Percentiles rank a stretch among this genome's conserved stretches.
Evolutionary conservation across 2,797 vertebrate genomes (phyloP).

Genomic region (Macropodus opercularis): DNA sequence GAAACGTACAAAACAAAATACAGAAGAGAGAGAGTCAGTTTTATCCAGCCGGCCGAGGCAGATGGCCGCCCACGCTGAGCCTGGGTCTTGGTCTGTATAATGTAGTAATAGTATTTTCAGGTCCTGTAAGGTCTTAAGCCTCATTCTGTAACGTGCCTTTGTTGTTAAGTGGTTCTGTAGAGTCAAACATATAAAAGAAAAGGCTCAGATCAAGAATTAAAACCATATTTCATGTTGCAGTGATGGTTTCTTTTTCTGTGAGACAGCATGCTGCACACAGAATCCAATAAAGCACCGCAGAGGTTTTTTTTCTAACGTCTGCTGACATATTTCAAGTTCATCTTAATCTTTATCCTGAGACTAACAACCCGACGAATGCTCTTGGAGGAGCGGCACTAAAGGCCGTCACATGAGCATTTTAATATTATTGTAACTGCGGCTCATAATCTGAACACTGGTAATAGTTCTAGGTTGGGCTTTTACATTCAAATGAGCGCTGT

Average conservation of each 20-base stretch:
- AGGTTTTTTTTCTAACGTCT: not conserved
- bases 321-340: constrained; percentile 14
- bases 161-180: too few relatives aligned
- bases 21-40: not conserved
- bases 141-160: too few relatives aligned
- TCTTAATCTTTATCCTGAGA: constrained; percentile 32
- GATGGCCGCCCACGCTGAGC: too few relatives aligned
- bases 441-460: constrained; percentile 34
- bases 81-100: too few relatives aligned
- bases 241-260: not conserved
- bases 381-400: constrained; percentile 28
- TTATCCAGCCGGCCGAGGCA: too few relatives aligned
- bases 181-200: not conserved
- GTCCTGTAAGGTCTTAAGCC: too few relatives aligned
- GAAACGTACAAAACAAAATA: constrained; percentile 9
- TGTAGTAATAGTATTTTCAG: too few relatives aligned
- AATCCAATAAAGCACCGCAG: not conserved
- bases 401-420: constrained; percentile 47
- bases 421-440: constrained; percentile 39
- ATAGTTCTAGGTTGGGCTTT: constrained; percentile 43
- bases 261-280: not conserved
- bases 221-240: not conserved
- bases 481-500: constrained; percentile 26
- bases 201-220: not conserved
- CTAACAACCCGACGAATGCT: constrained; percentile 13